These are phyloP conservation scores for Anas platyrhynchos DNA, from an alignment of 2,113 vertebrate genomes.

Conservation along the genomic window DNA sequence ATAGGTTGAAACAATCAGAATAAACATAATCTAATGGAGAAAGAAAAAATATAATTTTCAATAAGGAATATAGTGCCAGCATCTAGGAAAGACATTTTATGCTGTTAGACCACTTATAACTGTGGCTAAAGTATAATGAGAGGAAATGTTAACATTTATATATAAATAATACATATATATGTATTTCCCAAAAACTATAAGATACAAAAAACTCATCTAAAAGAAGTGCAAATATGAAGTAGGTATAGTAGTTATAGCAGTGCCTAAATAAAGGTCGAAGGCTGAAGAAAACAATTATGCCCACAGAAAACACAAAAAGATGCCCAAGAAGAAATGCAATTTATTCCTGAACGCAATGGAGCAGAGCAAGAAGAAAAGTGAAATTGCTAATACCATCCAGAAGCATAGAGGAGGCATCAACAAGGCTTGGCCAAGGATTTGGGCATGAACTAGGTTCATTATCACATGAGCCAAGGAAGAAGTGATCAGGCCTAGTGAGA, in stretches of 20 bases:
- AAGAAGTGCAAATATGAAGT: not conserved
- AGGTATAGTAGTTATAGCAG: not conserved
- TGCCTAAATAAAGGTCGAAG: not conserved
- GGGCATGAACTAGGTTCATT: not conserved
- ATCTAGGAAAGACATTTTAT: not conserved
- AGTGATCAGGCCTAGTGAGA: not conserved
- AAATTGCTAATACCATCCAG: not conserved
- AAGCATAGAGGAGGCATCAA: not conserved
- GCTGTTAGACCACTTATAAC: not conserved
- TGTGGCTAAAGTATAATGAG: not conserved
- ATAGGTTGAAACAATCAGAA: not conserved
- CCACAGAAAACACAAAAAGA: not conserved
- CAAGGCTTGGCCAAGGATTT: not conserved
- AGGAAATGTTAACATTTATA: not conserved
- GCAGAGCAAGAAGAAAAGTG: not conserved
- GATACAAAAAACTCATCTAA: not conserved
- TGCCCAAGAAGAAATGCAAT: not conserved
- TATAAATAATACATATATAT: not conserved
- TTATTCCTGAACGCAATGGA: not conserved
- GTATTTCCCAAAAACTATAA: not conserved
- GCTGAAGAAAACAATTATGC: not conserved
- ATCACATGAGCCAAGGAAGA: not conserved
- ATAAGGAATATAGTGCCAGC: not conserved
- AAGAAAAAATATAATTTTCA: not conserved
- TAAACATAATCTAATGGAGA: not conserved